Conservation (phyloP, 2,888 invertebrate species). For the Tortricodes alternella region DNA sequence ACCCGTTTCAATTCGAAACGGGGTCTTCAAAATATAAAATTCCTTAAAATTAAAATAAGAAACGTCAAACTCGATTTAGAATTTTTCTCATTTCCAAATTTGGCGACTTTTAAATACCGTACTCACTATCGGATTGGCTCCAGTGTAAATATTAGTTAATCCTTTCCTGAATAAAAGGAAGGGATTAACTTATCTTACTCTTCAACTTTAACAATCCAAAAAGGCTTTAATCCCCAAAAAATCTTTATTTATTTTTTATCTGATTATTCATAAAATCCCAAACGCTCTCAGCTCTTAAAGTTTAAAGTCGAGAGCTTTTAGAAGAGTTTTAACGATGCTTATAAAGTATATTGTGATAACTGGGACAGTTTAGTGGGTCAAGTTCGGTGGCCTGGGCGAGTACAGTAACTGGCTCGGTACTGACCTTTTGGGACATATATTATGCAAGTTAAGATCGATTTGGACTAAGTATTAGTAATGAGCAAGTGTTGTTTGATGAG, state of each 20-base stretch:
- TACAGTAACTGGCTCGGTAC: too few species aligned
- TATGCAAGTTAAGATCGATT: constrained; percentile 11
- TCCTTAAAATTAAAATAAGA: too few species aligned
- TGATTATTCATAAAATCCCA: constrained; percentile 6
- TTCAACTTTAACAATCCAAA: background rate
- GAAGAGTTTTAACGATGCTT: constrained; percentile 26
- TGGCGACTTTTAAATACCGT: too few species aligned
- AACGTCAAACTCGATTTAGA: too few species aligned
- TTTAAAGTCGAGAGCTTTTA: constrained; percentile 17
- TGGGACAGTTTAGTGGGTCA: constrained; percentile 24
- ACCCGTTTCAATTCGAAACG: too few species aligned
- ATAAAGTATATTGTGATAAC: constrained; percentile 23
- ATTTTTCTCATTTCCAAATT: too few species aligned
- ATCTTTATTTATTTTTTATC: constrained; percentile 5
- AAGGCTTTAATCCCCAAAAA: background rate
- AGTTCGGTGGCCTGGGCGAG: constrained; percentile 17
- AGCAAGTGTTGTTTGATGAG: background rate
- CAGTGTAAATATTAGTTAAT: too few species aligned
- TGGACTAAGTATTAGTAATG: background rate
- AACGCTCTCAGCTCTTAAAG: constrained; percentile 10
- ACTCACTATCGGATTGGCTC: too few species aligned
- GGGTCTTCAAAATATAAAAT: too few species aligned
- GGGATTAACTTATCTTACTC: too few species aligned
- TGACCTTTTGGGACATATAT: constrained; percentile 9
- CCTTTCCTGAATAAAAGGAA: too few species aligned